phyloP scores from a whole-genome alignment of 2,797 vertebrate genomes.

The Pangasius mekongensis region DNA sequence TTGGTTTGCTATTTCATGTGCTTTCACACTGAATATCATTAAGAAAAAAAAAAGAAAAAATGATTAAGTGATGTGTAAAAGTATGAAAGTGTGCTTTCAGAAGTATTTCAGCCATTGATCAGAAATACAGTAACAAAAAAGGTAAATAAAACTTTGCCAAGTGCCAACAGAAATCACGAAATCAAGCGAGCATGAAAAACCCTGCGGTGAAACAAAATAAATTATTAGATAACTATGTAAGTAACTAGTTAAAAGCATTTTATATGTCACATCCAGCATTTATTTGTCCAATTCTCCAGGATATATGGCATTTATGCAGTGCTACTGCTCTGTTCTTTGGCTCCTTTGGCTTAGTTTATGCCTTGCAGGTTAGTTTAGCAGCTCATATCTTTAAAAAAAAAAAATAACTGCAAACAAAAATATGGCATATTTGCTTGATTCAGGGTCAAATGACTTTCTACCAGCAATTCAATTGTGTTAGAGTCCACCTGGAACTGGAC shows the following conservation, averaged over 20 bases:
- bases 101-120: not conserved
- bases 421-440: not conserved
- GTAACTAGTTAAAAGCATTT: not conserved
- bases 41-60: not conserved
- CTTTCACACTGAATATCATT: not conserved
- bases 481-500: not conserved
- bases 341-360: not conserved
- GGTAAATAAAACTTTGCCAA: not conserved
- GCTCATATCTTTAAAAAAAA: not conserved
- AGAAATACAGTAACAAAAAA: not conserved
- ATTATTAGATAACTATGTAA: not conserved
- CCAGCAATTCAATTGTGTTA: not conserved
- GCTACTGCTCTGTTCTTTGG: not conserved
- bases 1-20: not conserved
- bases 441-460: not conserved
- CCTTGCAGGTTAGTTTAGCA: not conserved
- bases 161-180: not conserved
- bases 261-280: not conserved
- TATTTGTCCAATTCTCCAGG: not conserved
- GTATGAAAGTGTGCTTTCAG: not conserved
- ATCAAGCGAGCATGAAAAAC: not conserved
- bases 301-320: not conserved
- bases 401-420: not conserved
- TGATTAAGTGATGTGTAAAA: not conserved
- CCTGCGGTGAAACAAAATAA: not conserved